Conservation (phyloP, 2,113 vertebrate species). For the Felis chaus region DNA sequence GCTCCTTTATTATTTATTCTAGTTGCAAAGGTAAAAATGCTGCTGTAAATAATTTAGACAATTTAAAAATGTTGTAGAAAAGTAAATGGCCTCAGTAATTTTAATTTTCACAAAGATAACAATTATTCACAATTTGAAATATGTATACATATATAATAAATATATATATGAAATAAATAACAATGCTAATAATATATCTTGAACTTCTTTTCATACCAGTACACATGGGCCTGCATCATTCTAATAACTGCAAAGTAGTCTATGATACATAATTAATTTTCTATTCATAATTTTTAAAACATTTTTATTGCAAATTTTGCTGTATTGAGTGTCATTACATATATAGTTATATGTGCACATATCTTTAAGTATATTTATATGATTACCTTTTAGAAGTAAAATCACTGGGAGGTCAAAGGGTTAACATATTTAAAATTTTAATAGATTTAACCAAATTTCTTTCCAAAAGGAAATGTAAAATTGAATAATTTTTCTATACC, state of each 20-base stretch:
- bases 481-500: not conserved
- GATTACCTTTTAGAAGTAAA: not conserved
- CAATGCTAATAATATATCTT: not conserved
- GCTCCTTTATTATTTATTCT: not conserved
- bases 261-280: not conserved
- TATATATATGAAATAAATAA: not conserved
- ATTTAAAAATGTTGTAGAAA: constrained; percentile 31
- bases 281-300: not conserved
- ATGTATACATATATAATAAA: not conserved
- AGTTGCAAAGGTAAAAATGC: not conserved
- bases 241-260: not conserved
- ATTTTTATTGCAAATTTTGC: not conserved
- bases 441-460: not conserved
- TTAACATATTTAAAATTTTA: not conserved
- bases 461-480: not conserved
- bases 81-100: not conserved
- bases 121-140: not conserved
- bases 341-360: not conserved
- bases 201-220: not conserved
- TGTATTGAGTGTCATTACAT: not conserved
- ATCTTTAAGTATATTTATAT: not conserved
- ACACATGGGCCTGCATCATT: not conserved
- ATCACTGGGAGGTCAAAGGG: not conserved
- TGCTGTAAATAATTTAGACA: not conserved
- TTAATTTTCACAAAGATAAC: not conserved